A percentile compares a stretch with the other conserved stretches of the same genome.
Evolutionary conservation across 2,888 invertebrate species (phyloP).

Genomic region (Conomelus anceps): DNA sequence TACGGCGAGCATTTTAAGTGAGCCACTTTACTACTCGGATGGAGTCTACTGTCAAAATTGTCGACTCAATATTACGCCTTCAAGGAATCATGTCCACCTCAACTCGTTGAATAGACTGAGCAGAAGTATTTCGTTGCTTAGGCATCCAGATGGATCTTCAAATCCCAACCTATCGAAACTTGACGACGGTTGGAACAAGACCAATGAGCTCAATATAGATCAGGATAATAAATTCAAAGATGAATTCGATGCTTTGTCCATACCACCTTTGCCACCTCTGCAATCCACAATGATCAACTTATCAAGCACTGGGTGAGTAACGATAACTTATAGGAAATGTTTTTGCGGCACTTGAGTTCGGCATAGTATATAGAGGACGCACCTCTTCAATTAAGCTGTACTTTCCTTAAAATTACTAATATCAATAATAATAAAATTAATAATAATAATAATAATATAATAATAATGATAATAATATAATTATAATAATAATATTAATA

Average conservation of each 20-base stretch:
- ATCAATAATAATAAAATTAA: no score
- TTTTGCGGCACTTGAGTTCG: no score
- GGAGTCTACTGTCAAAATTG: conserved; percentile 4
- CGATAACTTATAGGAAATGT: no score
- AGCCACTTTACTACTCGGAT: conserved; percentile 16
- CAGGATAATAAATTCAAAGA: background rate
- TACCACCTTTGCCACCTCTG: background rate
- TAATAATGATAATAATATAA: no score
- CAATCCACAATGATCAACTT: background rate
- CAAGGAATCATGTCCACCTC: background rate
- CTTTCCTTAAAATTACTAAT: no score
- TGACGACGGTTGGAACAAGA: background rate
- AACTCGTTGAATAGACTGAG: conserved; percentile 19
- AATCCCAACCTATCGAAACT: conserved; percentile 67
- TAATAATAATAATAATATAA: no score
- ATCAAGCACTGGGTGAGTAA: background rate
- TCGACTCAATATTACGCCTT: background rate
- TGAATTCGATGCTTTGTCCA: background rate
- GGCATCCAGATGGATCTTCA: conserved; percentile 88
- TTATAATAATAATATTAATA: no score
- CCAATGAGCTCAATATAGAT: background rate
- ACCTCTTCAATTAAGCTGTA: no score
- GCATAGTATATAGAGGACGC: no score
- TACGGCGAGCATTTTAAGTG: conserved; percentile 21
- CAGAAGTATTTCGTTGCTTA: conserved; percentile 42